Evolutionary conservation across 92 coral and sea anemone genomes (phyloP), one percentile per base, ranked within the genome.

Genomic region (Parazoanthus atlanticus): DNA sequence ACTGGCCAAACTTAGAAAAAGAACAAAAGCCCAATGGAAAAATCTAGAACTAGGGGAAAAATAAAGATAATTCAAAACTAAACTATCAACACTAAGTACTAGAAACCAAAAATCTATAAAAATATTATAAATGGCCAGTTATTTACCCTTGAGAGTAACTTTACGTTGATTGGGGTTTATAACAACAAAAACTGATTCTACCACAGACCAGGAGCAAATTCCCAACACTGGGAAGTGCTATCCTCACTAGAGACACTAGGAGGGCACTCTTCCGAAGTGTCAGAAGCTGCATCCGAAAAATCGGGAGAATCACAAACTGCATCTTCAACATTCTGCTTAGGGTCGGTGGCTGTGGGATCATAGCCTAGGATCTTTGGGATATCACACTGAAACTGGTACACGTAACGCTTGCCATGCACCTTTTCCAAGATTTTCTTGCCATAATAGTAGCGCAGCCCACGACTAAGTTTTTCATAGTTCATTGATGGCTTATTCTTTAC

Each of bases 391-490:
- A 96, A 96, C 86, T 93, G 96, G 91, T 96, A 96, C 11, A 96
- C 99, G 75, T 96, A 96, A 49, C 99, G 84, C 86, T 96, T 96
- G 28, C 99, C 99, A 77, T 95, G 98, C 23, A 96, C 99, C 89
- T 96, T 96, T 81, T 96, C 98, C 36, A 96, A 91, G 74, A 96
- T 94, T 56, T 81, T 91, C 91, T 96, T 96, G 80, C 93, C 99
- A 89, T 96, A 96, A 88, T 96, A 96, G 90, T 96, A 96, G 32
- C 99, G 92, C 30, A 96, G 91, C 16, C 99, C 99, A 81, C 99
- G 98, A 90, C 99, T 96, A 4, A 96, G 90, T 77, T 96, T 96
- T 86, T 96, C 99, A 15, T 96, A 96, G 81, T 96, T 96, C 99
- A 96, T 96, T 29, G 94, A 95, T 0, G 99, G 99, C 89, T 96